Conservation (phyloP, 2,888 invertebrate species). For the Lithosia quadra region DNA sequence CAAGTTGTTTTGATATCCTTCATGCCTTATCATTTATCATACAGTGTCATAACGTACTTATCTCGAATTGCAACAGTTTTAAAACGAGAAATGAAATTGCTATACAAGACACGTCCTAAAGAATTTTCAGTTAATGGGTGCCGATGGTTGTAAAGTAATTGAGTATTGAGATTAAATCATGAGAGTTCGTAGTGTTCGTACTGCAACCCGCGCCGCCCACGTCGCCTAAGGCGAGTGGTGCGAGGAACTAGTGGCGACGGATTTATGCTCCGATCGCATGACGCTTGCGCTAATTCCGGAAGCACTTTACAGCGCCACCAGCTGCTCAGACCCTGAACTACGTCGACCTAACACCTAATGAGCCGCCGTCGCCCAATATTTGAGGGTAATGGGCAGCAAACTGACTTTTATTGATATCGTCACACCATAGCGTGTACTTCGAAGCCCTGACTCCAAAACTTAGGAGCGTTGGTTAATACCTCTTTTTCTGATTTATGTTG, state of each 20-base stretch:
- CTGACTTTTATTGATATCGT: conserved; percentile 42
- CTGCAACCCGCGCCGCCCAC: conserved; percentile 58
- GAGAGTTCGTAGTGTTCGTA: conserved; percentile 41
- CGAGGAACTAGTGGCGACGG: conserved; percentile 64
- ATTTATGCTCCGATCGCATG: conserved; percentile 79
- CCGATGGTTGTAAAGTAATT: conserved; percentile 49
- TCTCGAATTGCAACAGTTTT: neutral
- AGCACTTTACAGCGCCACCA: conserved; percentile 62
- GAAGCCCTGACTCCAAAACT: conserved; percentile 26
- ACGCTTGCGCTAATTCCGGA: conserved; percentile 71
- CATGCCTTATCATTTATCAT: neutral
- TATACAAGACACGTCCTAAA: neutral
- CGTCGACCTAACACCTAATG: conserved; percentile 44
- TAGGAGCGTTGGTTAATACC: conserved; percentile 21
- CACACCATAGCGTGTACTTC: conserved; percentile 39
- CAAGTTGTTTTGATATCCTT: conserved; percentile 30
- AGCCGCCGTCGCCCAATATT: conserved; percentile 26
- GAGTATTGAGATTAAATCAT: conserved; percentile 59
- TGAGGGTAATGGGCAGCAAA: conserved; percentile 35
- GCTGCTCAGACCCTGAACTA: conserved; percentile 52
- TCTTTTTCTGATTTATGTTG: conserved; percentile 22
- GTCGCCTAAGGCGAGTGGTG: conserved; percentile 46
- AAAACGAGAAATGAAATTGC: neutral
- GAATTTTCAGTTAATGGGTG: neutral
- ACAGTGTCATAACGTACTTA: neutral